Evolutionary conservation across 2,888 invertebrate species (phyloP).

Genomic region (Diloba caeruleocephala): DNA sequence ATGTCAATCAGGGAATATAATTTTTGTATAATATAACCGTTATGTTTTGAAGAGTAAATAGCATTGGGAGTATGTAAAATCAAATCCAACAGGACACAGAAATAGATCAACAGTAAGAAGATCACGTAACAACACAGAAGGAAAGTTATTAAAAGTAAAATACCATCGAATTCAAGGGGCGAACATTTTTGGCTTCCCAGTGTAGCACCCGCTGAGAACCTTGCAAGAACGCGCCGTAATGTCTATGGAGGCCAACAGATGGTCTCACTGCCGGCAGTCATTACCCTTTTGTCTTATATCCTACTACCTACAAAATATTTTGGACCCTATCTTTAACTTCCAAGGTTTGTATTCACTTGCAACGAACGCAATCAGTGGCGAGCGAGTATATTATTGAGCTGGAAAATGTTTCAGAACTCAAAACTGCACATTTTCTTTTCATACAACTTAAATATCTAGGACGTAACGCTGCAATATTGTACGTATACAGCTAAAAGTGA

Average conservation of each 20-base stretch:
- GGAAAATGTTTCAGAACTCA: constrained; percentile 77
- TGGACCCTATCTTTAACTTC: constrained; percentile 49
- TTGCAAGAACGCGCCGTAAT: constrained; percentile 77
- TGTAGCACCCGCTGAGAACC: constrained; percentile 63
- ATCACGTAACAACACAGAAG: constrained; percentile 26
- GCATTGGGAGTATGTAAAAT: too few species aligned
- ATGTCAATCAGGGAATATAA: too few species aligned
- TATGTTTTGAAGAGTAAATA: too few species aligned
- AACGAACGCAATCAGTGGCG: constrained; percentile 61
- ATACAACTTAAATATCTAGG: constrained; percentile 51
- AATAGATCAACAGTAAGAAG: constrained; percentile 35
- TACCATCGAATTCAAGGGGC: constrained; percentile 50
- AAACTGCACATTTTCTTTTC: constrained; percentile 71
- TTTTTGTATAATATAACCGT: too few species aligned
- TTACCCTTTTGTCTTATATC: constrained; percentile 81
- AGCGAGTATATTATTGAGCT: constrained; percentile 76
- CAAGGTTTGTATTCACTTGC: constrained; percentile 55
- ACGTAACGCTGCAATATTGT: constrained; percentile 31
- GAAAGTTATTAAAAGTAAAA: constrained; percentile 43
- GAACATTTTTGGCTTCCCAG: constrained; percentile 57
- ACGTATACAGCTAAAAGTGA: constrained; percentile 30
- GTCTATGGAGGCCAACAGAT: constrained; percentile 82
- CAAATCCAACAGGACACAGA: constrained; percentile 26
- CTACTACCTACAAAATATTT: constrained; percentile 45
- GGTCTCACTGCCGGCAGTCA: constrained; percentile 76